Base-by-base conservation (phyloP, 2,113 vertebrate species). In the Heterochromis multidens region DNA sequence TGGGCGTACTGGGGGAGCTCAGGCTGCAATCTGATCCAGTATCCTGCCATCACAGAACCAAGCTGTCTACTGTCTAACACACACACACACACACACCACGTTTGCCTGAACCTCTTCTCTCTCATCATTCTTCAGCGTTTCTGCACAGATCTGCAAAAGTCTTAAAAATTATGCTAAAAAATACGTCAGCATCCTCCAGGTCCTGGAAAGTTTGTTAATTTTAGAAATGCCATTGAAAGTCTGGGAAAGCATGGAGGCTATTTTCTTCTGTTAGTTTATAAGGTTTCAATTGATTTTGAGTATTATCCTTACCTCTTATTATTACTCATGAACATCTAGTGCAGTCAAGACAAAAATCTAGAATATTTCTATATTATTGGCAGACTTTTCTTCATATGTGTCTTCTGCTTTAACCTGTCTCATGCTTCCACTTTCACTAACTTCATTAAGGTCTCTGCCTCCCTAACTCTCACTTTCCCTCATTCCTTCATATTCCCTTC, bases 11-110 rank as follows among this genome's bases (percentile, higher is more conserved):
- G 90, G 83, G 84, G 85, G 89, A 86, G 84, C 81, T 90, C 33
- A 3, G 65, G 76, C 81, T 93, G 95, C 90, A 95, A 95, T 88
- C 88, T 79, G 95, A 96, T 95, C 93, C 89, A 91, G 87, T 78
- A 84, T 89, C 89, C 93, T 89, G 84, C 90, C 91, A 92, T 93
- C 88, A 87, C 85, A 93, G 81, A 89, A 91, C 89, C 87, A 80
- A 9, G 74, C 92, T 92, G 94, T 92, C 93, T 90, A 93, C 92
- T 92, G 90, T 92, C 92, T 92, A 86, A 43, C 65, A 49, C 12
- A 77, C 57, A 61, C 35, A 84, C 77, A 58, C 58, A 46, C 52
- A 49, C 78, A 43, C 57, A 29, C 49, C 0, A 65, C 80, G 79
- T 77, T 79, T 77, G 61, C 84, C 89, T 86, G 27, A 86, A 78